Evolutionary conservation across 2,113 vertebrate species (phyloP), one percentile per base, ranked within the genome.

Genomic region (Orthonyx spaldingii): DNA sequence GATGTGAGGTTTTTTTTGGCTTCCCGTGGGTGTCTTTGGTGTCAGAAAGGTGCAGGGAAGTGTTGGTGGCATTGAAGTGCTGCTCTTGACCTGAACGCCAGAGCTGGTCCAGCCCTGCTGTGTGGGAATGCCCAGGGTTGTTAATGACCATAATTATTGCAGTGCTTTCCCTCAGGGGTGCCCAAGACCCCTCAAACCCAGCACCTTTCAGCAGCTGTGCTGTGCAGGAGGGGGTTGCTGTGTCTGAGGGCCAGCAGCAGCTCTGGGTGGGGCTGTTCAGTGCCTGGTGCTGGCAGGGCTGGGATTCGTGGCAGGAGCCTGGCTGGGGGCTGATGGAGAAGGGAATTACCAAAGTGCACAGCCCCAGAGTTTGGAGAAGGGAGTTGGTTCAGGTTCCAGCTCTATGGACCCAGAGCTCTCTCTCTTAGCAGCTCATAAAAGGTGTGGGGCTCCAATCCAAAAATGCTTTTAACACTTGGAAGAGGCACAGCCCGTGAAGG

Each of bases 401-500:
- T 0, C 77, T 35, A 4, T 12, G 56, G 47, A 68, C 49, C 49
- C 10, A 9, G 83, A 90, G 46, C 88, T 39, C 2, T 80, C 50
- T 44, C 82, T 90, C 66, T 74, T 84, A 70, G 55, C 75, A 74
- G 71, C 5, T 70, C 70, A 47, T 92, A 81, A 93, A 90, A 96
- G 83, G 42, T 69, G 75, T 61, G 88, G 59, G 90, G 76, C 95
- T 92, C 42, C 46, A 46, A 69, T 93, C 90, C 94, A 97, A 80
- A 94, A 95, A 65, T 7, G 86, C 90, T 95, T 91, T 95, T 87
- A 94, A 21, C 32, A 23, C 64, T 80, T 94, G 76, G 88, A 95
- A 84, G n/a, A 92, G 68, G 55, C 68, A 42, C 3, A 41, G 84
- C 32, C 82, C 1, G 0, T 11, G 74, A 30, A 4, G 4, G 1